Conservation (phyloP, 2,888 invertebrate species). For the Coremacera marginata region DNA sequence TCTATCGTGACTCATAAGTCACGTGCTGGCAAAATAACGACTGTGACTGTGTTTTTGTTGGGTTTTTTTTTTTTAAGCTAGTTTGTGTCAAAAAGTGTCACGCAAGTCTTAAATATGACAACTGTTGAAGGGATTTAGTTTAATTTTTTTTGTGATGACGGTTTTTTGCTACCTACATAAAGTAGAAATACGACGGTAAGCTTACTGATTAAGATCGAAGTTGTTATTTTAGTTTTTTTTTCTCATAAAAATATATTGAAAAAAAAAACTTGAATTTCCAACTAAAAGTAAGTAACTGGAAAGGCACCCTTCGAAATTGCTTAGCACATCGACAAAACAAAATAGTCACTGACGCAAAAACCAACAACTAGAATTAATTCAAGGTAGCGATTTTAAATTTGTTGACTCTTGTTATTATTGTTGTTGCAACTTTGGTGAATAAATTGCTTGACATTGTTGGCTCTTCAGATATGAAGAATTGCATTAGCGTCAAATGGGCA, state of each 20-base stretch:
- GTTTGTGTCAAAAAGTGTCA: slow-evolving; percentile 36
- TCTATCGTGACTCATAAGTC: slow-evolving; percentile 27
- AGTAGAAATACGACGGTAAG: too few relatives aligned
- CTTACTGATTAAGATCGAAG: too few relatives aligned
- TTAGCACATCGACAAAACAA: too few relatives aligned
- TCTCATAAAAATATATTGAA: too few relatives aligned
- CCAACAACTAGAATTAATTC: too few relatives aligned
- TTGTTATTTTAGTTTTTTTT: too few relatives aligned
- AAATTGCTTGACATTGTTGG: neutral
- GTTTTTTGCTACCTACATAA: too few relatives aligned
- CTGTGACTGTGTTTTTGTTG: neutral
- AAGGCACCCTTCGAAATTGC: too few relatives aligned
- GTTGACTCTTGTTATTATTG: neutral
- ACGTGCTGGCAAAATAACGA: slow-evolving; percentile 5
- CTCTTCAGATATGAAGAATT: neutral
- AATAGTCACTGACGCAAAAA: too few relatives aligned
- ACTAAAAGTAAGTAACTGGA: too few relatives aligned
- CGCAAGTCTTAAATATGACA: slow-evolving; percentile 16
- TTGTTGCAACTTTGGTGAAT: neutral
- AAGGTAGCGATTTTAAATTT: neutral
- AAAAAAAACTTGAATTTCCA: too few relatives aligned
- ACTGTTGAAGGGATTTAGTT: neutral
- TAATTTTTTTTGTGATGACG: too few relatives aligned
- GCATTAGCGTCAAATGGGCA: neutral
- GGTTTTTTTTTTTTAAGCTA: neutral